phyloP scores from a whole-genome alignment of 2,888 invertebrate genomes.

The Ephialtes manifestator region DNA sequence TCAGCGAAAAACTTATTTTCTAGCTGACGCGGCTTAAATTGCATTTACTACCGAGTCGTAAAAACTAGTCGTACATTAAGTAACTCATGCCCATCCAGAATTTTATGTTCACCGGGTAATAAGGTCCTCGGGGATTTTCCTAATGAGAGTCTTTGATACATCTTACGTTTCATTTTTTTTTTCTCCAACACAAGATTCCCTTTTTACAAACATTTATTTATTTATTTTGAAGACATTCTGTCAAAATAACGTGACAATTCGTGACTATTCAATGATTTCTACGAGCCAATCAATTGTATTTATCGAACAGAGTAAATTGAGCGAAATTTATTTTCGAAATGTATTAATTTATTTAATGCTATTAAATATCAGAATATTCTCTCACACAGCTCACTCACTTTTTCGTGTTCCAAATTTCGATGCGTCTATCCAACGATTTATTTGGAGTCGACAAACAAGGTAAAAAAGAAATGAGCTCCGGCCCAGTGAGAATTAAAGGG shows the following conservation, averaged over 20 bases:
- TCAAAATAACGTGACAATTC: too few relatives aligned
- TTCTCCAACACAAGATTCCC: neutral
- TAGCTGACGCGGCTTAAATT: neutral
- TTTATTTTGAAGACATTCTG: neutral
- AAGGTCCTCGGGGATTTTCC: neutral
- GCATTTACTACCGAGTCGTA: neutral
- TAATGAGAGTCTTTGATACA: neutral
- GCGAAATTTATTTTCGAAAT: too few relatives aligned
- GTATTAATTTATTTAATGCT: too few relatives aligned
- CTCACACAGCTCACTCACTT: too few relatives aligned
- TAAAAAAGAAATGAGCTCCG: neutral
- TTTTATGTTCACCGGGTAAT: neutral
- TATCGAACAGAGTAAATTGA: too few relatives aligned
- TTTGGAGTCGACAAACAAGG: neutral
- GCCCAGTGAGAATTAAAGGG: conserved; percentile 4
- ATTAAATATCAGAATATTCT: neutral
- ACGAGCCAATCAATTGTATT: too few relatives aligned
- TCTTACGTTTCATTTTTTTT: neutral
- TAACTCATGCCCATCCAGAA: neutral
- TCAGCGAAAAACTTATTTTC: too few relatives aligned
- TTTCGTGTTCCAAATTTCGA: neutral
- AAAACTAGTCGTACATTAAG: neutral
- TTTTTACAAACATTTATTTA: too few relatives aligned
- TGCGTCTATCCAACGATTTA: neutral
- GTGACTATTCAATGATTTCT: neutral